Evolutionary conservation across 2,797 vertebrate genomes (phyloP).

Genomic region (Tokudaia muenninki): DNA sequence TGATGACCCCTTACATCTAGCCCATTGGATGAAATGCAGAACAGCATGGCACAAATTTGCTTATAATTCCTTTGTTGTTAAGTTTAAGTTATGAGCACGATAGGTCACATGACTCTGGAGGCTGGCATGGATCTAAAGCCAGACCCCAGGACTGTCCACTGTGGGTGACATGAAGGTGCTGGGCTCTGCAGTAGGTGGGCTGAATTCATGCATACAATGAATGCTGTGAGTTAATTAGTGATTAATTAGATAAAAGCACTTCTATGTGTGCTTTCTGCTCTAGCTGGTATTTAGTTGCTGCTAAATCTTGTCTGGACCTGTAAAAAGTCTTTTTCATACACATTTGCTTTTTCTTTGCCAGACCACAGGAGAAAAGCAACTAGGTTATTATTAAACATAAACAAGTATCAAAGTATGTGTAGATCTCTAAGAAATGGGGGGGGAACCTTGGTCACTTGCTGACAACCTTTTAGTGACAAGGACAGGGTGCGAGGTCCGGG

Average conservation of each 20-base stretch:
- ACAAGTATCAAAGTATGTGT: neutral
- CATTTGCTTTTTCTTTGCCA: neutral
- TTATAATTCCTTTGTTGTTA: neutral
- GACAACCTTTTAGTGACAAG: neutral
- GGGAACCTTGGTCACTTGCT: neutral
- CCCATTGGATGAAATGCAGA: fast-evolving
- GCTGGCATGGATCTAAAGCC: too few species aligned
- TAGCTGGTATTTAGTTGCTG: neutral
- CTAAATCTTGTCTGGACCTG: neutral
- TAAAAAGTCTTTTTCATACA: neutral
- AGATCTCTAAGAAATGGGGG: neutral
- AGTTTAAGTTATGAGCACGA: neutral
- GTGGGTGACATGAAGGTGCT: too few species aligned
- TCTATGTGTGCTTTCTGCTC: neutral
- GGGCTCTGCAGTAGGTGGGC: neutral
- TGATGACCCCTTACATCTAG: too few species aligned
- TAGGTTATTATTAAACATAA: neutral
- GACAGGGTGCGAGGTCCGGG: fast-evolving
- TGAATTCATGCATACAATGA: fast-evolving
- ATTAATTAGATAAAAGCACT: neutral
- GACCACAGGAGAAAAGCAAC: neutral
- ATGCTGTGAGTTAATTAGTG: neutral
- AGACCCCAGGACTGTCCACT: neutral
- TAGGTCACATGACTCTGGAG: neutral
- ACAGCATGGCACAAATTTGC: fast-evolving